Base-by-base conservation (phyloP, 2,113 vertebrate species). In the Corythaeola cristata region DNA sequence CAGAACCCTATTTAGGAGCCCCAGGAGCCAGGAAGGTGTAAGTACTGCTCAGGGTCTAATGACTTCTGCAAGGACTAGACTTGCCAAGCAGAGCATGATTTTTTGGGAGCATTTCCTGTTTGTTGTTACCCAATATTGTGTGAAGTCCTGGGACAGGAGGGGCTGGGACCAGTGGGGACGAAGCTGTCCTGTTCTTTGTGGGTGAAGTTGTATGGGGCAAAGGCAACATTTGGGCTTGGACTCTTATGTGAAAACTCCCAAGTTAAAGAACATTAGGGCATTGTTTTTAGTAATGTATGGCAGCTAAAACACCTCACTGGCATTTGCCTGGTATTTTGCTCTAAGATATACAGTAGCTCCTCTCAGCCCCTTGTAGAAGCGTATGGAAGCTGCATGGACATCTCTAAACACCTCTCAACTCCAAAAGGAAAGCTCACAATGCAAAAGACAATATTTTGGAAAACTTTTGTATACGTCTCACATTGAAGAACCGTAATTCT, bases 61-160 rank as follows among this genome's bases (percentile, higher is more conserved):
- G 56, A 26, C 4, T 75, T 84, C 39, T 47, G 26, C 0, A 2
- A 85, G 35, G 49, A 24, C 35, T 22, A 45, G 23, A 2, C 12
- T 75, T 85, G 39, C 32, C 37, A 74, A 59, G 52, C 17, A 56
- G 55, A 88, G 18, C 9, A 37, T 49, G 16, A 7, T 11, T 15
- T 85, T 64, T 58, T 0, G 0, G 15, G 44, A 27, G 12, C 6
- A 1, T 55, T 91, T 35, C 22, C 27, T 2, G 0, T 41, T 66
- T 4, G 14, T 21, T 85, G 39, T 44, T 85, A 53, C 4, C 11
- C 71, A 60, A 3, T 32, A 64, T 6, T 11, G 3, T 11, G 28
- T 52, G 45, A 71, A 53, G 14, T 58, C 49, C 37, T 85, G 28
- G 52, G 30, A 37, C 20, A 68, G n/a, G 35, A 64, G n/a, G 15